Base-by-base conservation (phyloP, 1,140 invertebrate species). In the Leptinotarsa texana region DNA sequence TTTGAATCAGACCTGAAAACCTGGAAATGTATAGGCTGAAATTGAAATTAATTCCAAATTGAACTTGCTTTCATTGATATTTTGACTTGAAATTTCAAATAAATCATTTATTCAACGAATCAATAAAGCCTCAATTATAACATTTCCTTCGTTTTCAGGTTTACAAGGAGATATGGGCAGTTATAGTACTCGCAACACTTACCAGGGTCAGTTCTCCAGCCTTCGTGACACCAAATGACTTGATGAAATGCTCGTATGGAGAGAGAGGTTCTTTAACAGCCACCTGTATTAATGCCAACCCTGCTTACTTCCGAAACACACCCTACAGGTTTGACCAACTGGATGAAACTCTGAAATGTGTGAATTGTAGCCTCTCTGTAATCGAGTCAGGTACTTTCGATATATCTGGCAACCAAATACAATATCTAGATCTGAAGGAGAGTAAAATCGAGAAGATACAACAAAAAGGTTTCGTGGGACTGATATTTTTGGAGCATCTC, bases 201-300 rank as follows among this genome's bases (percentile, higher is more conserved):
- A 62, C 51, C 33, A 15, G 42, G 17, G 3, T 15, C 13, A 73
- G 61, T 24, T 61, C 57, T 61, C 27, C 51, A 27, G 22, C 57
- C 57, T 71, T 17, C n/a, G 66, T 76, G 4, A 57, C 49, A 8
- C n/a, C 62, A n/a, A 42, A 69, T 17, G 70, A 74, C 61, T 42
- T 76, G 61, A 80, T 80, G 78, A 83, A 82, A 79, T 85, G 84
- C 73, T 76, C 79, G 1, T 85, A 85, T 68, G 83, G 83, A 6
- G 83, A 83, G 74, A 72, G 84, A 63, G 84, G 84, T 15, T 85
- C 83, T 6, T 63, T 85, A 51, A 85, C 83, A 13, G 82, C 84
- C 4, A 84, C 81, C 21, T 85, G 84, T 62, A 76, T 79, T n/a
- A 81, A 85, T 69, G 82, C 82, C 13, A 80, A 80, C 3, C 74